Evolutionary conservation across 53 echinoderm and acorn worm species (phyloP), one percentile per base, ranked within the genome.

Genomic region (Temnopleurus reevesii): DNA sequence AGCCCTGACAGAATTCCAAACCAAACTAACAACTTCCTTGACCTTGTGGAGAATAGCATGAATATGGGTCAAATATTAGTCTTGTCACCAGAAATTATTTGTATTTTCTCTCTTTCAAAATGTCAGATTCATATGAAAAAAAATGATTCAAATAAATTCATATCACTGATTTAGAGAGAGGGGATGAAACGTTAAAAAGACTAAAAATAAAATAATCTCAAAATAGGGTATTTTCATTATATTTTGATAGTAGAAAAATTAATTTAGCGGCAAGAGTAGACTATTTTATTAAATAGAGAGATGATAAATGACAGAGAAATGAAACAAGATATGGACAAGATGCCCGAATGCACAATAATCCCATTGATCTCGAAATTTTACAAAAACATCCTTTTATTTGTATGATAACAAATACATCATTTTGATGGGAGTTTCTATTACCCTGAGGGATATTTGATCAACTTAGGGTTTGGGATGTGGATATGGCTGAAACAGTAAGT

Each of bases 11-110:
- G n/a, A 71, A 41, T 41, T 19, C 71, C 71, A 71, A 71, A 36
- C 71, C 41, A 71, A 71, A 41, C 71, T 71, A 71, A 71, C 43
- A 41, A 41, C 71, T 71, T 43, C 71, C 71, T 71, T 71, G 71
- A 71, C 71, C 71, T 38, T n/a, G n/a, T 17, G n/a, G n/a, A 71
- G n/a, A 71, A 33, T 38, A 63, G 30, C 23, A 71, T 5, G 4
- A 43, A 71, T 38, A 41, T 71, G 71, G 71, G 71, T 71, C 71
- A 71, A 21, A 13, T 21, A 19, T 27, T 71, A 71, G 71, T 43
- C 71, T 71, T 7, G 41, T 19, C 7, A 8, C 41, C 71, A 71
- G 71, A 71, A 41, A 71, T n/a, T 41, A 21, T 43, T 6, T 49
- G n/a, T n/a, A n/a, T n/a, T n/a, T n/a, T n/a, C n/a, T n/a, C n/a